Evolutionary conservation across 2,113 vertebrate species (phyloP).

Genomic region (Oreochromis niloticus): DNA sequence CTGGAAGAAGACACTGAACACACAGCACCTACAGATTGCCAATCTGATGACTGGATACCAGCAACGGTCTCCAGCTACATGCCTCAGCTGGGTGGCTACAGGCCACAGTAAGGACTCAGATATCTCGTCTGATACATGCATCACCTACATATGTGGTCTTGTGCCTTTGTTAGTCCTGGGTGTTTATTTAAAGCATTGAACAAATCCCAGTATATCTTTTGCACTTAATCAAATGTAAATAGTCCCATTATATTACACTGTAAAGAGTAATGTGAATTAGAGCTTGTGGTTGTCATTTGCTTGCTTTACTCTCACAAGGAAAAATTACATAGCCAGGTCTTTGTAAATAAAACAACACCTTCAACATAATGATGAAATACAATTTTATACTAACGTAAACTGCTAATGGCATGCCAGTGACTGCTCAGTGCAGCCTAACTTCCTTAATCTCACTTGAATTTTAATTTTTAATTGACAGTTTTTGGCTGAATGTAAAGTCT

Average conservation of each 20-base stretch:
- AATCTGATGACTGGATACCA: conserved; percentile 35
- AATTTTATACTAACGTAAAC: not conserved
- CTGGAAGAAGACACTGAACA: conserved; percentile 59
- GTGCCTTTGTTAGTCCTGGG: not conserved
- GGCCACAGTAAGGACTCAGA: conserved; percentile 77
- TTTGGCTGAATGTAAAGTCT: not conserved
- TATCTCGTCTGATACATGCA: not conserved
- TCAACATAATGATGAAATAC: not conserved
- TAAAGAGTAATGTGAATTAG: not conserved
- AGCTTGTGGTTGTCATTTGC: not conserved
- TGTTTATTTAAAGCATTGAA: not conserved
- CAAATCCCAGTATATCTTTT: not conserved
- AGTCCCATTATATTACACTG: not conserved
- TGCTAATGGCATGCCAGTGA: not conserved
- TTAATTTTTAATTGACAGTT: not conserved
- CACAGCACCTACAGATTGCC: conserved; percentile 34
- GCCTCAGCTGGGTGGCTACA: conserved; percentile 85
- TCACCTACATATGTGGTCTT: not conserved
- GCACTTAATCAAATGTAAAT: not conserved
- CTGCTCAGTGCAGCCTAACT: not conserved
- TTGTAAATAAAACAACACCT: not conserved
- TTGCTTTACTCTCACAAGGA: not conserved
- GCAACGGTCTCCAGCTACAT: conserved; percentile 74
- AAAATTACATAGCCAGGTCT: not conserved
- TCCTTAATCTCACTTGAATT: not conserved